A percentile compares a stretch with the other conserved stretches of the same genome.
Evolutionary conservation across 2,797 vertebrate species (phyloP).

Genomic region (Spinus olivaceus): DNA sequence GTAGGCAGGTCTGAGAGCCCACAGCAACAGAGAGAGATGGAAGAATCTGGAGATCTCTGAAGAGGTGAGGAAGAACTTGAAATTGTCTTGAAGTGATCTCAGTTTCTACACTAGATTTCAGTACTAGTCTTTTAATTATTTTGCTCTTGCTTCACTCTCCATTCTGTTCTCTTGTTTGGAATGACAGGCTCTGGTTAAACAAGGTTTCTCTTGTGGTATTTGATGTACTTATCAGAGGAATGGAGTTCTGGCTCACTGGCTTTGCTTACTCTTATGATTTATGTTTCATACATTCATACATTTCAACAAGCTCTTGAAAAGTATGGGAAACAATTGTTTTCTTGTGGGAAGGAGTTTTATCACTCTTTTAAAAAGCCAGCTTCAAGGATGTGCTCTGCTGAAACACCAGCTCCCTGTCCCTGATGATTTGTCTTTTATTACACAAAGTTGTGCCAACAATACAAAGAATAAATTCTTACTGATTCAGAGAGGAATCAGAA

Average conservation of each 20-base stretch:
- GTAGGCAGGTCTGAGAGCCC: background rate
- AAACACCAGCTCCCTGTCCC: background rate
- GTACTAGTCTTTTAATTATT: background rate
- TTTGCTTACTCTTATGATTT: background rate
- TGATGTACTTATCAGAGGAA: background rate
- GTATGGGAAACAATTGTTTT: background rate
- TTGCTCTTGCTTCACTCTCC: background rate
- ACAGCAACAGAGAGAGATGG: background rate
- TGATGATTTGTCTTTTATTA: background rate
- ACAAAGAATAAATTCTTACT: background rate
- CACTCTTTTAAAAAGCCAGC: background rate
- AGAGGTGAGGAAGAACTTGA: background rate
- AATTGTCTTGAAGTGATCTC: background rate
- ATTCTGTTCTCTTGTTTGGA: background rate
- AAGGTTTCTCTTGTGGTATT: background rate
- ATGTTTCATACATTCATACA: background rate
- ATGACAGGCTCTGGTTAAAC: background rate
- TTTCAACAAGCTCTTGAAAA: background rate
- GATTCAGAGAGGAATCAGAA: background rate
- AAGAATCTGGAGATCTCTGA: background rate
- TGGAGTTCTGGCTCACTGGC: background rate
- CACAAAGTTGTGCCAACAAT: background rate
- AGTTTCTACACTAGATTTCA: background rate
- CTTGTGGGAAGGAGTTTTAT: background rate
- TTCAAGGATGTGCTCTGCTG: background rate